Evolutionary conservation across 1,140 invertebrate species (phyloP).

Genomic region (Hyles euphorbiae): DNA sequence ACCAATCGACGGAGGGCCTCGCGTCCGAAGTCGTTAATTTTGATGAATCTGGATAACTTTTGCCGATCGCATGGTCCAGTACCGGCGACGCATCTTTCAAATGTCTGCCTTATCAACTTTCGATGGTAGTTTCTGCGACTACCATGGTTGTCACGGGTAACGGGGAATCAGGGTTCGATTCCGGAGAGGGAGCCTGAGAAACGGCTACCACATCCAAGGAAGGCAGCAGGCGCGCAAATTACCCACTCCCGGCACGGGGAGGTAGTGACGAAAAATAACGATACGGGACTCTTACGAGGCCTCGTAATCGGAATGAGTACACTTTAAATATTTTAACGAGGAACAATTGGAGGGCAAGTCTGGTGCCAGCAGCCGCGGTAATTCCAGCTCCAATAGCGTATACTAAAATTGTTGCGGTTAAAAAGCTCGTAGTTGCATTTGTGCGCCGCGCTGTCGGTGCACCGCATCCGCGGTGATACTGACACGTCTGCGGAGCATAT

Average conservation of each 20-base stretch:
- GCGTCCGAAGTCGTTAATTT: slow-evolving; percentile 74
- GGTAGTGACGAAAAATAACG: too few relatives aligned
- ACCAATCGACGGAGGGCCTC: slow-evolving; percentile 76
- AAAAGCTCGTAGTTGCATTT: slow-evolving; percentile 85
- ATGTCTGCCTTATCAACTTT: slow-evolving; percentile 93
- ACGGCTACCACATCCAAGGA: slow-evolving; percentile 95
- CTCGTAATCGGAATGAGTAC: slow-evolving; percentile 92
- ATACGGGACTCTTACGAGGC: slow-evolving; percentile 86
- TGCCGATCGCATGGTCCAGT: slow-evolving; percentile 84
- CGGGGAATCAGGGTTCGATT: slow-evolving; percentile 82
- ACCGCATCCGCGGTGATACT: slow-evolving; percentile 75
- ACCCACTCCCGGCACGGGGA: slow-evolving; percentile 89
- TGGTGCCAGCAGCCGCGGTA: slow-evolving; percentile 93
- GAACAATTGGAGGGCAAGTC: slow-evolving; percentile 94
- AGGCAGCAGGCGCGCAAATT: slow-evolving; percentile 93
- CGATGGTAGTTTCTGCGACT: slow-evolving; percentile 86
- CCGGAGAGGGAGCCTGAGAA: slow-evolving; percentile 91
- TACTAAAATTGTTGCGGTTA: slow-evolving; percentile 91
- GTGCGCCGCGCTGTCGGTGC: slow-evolving; percentile 79
- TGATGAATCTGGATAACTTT: slow-evolving; percentile 90
- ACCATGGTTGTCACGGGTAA: slow-evolving; percentile 90
- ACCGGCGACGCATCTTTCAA: slow-evolving; percentile 88
- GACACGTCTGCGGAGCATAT: slow-evolving; percentile 68
- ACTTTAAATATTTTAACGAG: slow-evolving; percentile 93
- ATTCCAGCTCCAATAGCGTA: slow-evolving; percentile 94